phyloP scores from a whole-genome alignment of 2,888 invertebrate genomes.

The Phlogophora meticulosa region DNA sequence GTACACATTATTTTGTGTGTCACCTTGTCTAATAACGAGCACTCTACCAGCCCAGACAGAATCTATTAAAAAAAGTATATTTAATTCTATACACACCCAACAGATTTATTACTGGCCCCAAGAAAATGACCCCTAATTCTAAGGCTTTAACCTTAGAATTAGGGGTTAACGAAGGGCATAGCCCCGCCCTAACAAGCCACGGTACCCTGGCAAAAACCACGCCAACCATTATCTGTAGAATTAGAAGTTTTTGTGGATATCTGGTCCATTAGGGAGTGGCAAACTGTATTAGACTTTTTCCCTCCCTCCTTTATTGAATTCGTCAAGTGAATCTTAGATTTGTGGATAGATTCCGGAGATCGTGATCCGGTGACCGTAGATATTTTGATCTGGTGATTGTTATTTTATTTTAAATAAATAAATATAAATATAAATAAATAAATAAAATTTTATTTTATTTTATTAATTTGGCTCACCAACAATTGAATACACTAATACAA shows the following conservation, averaged over 20 bases:
- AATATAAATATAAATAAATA: too few species aligned
- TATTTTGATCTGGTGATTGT: background rate
- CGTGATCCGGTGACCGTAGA: background rate
- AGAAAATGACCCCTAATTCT: slow-evolving; percentile 54
- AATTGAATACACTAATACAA: too few species aligned
- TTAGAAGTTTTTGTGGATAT: slow-evolving; percentile 79
- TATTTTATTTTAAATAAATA: too few species aligned
- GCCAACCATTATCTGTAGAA: slow-evolving; percentile 76
- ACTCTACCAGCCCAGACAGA: background rate
- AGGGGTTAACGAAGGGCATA: slow-evolving; percentile 28
- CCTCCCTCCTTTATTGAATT: slow-evolving; percentile 60
- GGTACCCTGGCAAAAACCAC: slow-evolving; percentile 72
- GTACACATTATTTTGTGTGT: too few species aligned
- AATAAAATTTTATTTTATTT: too few species aligned
- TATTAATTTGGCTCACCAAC: too few species aligned
- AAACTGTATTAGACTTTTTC: slow-evolving; percentile 74
- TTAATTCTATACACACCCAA: slow-evolving; percentile 23
- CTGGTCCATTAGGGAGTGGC: slow-evolving; percentile 76
- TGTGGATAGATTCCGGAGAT: background rate
- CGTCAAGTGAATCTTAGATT: slow-evolving; percentile 49
- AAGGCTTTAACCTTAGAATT: too few species aligned
- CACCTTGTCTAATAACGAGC: background rate
- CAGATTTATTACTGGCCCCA: slow-evolving; percentile 47
- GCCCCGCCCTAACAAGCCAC: slow-evolving; percentile 71
- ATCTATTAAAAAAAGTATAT: slow-evolving; percentile 13